These are phyloP conservation scores for Chouioia cunea DNA, from an alignment of 2,888 invertebrate genomes.

Conservation along the genomic window DNA sequence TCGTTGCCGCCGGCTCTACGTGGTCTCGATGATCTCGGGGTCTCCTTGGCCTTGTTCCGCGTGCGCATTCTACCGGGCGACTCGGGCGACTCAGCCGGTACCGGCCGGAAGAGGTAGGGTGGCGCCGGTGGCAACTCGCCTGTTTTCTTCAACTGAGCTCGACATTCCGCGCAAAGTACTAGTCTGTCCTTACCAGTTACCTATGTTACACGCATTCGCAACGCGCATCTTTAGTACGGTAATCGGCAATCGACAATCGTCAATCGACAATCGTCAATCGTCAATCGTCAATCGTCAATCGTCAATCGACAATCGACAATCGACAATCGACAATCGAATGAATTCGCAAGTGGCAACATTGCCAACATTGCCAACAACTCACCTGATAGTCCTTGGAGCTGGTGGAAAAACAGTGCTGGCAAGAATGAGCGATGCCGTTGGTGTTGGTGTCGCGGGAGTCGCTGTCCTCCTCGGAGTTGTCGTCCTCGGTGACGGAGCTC, in stretches of 20 bases:
- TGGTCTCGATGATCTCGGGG: constrained; percentile 70
- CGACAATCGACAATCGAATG: too few species aligned
- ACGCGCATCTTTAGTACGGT: too few species aligned
- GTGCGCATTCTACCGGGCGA: constrained; percentile 92
- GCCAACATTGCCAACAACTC: too few species aligned
- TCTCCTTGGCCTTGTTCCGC: constrained; percentile 83
- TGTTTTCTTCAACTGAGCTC: constrained; percentile 81
- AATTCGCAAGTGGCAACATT: too few species aligned
- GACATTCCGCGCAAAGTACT: constrained; percentile 82
- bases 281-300: too few species aligned
- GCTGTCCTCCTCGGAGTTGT: constrained; percentile 95
- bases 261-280: too few species aligned
- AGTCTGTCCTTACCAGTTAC: constrained; percentile 79
- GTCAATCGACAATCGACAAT: too few species aligned
- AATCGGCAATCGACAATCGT: too few species aligned
- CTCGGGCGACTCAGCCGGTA: constrained; percentile 76
- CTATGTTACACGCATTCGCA: constrained; percentile 73
- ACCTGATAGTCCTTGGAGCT: constrained; percentile 69
- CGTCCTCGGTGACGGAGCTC: constrained; percentile 86
- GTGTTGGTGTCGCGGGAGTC: constrained; percentile 86
- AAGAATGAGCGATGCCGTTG: constrained; percentile 69
- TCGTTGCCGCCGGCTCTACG: constrained; percentile 74
- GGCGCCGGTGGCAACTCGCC: constrained; percentile 78
- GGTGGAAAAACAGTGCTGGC: constrained; percentile 82
- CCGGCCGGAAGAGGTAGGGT: constrained; percentile 71